Evolutionary conservation across 2,113 vertebrate genomes (phyloP), one percentile per base, ranked within the genome.

Genomic region (Psettodes erumei): DNA sequence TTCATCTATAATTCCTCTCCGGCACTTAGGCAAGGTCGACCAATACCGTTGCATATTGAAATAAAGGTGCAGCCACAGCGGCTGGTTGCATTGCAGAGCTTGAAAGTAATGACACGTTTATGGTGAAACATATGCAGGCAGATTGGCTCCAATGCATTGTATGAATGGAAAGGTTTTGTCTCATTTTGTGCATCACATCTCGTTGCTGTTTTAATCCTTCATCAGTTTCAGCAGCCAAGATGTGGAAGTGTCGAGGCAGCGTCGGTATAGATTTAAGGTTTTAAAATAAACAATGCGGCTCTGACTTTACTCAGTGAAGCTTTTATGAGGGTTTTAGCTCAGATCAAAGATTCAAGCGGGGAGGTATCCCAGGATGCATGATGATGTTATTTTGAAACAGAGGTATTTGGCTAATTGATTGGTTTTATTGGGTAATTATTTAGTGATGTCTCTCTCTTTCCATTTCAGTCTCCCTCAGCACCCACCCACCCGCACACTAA

Each of bases 1-100:
- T 89, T 91, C 71, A 78, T 90, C 80, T 66, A 40, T 53, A 67
- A 88, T 85, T 83, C 47, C 71, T 80, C 59, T 68, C 71, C 82
- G 72, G 59, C 78, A 77, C 79, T 88, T 72, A 77, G 75, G 28
- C 28, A 37, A 51, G 73, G 63, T 66, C 23, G 47, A 30, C 30
- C 64, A 51, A 77, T 47, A 59, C 65, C 8, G 61, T n/a, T 72
- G 77, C 79, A 79, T 76, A 84, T 81, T 77, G 59, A 87, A 74
- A 79, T 48, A 27, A 61, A 79, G 63, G 60, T 70, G 66, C 69
- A 65, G 30, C 62, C 63, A 60, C 32, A 28, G 25, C 33, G 35
- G 68, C 42, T 74, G 45, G 10, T 35, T 69, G 18, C n/a, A 25
- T 13, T 40, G 50, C 60, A 45, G 27, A 43, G 59, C n/a, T 58